Conservation (phyloP, 2,113 vertebrate species). For the Anoplopoma fimbria region DNA sequence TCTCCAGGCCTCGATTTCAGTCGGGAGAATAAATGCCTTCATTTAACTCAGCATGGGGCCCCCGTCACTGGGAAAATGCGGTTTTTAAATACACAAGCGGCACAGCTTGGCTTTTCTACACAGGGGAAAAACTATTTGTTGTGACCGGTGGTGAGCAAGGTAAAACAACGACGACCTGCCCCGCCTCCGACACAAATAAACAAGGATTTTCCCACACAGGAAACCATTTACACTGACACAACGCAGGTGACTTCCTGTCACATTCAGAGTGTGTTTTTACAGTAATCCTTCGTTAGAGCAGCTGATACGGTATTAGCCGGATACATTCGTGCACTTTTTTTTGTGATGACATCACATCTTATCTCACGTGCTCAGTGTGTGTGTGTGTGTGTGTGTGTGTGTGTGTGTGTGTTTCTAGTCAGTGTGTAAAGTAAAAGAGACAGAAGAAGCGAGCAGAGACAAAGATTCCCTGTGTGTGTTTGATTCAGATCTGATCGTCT, state of each 20-base stretch:
- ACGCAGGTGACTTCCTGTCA: constrained; percentile 30
- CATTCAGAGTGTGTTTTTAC: constrained; percentile 36
- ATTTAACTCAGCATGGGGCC: constrained; percentile 81
- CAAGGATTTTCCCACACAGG: constrained; percentile 25
- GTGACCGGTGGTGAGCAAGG: constrained; percentile 52
- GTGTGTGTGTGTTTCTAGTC: constrained; percentile 32
- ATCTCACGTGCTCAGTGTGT: constrained; percentile 41
- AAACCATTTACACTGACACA: constrained; percentile 27
- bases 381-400: constrained; percentile 39
- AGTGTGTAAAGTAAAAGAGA: constrained; percentile 18
- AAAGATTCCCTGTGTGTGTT: constrained; percentile 32
- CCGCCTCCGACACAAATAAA: constrained; percentile 7
- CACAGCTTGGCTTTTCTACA: constrained; percentile 66
- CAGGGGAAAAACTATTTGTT: constrained; percentile 63
- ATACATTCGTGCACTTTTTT: too few species aligned
- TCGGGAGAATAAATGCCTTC: constrained; percentile 78
- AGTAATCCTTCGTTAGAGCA: constrained; percentile 68
- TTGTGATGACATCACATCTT: constrained; percentile 35
- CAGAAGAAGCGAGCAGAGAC: constrained; percentile 30
- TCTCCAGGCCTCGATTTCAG: constrained; percentile 74
- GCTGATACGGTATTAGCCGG: too few species aligned
- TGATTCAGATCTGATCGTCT: constrained; percentile 57
- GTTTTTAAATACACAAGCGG: constrained; percentile 81
- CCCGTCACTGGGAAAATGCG: constrained; percentile 61
- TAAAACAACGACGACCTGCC: constrained; percentile 22